These are phyloP conservation scores for Drosophila mulleri DNA, from an alignment of 2,888 invertebrate species.

Conservation along the genomic window DNA sequence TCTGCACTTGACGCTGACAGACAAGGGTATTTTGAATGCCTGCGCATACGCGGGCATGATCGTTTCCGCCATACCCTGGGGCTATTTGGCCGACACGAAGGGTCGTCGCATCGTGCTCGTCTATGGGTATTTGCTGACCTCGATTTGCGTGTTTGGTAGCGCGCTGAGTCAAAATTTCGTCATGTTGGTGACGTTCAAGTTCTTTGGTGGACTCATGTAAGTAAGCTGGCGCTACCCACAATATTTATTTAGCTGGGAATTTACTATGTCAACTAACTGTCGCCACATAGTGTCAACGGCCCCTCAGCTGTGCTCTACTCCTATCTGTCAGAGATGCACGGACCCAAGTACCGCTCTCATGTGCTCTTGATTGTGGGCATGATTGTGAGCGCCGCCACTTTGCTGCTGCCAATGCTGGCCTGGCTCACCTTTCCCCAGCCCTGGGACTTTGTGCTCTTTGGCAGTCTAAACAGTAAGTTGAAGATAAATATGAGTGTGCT, in stretches of 20 bases:
- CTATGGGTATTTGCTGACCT: slow-evolving; percentile 88
- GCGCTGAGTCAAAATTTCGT: slow-evolving; percentile 89
- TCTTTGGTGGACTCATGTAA: slow-evolving; percentile 91
- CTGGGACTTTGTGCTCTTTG: slow-evolving; percentile 86
- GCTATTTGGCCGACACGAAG: slow-evolving; percentile 90
- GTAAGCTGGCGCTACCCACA: slow-evolving; percentile 75
- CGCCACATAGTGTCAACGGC: slow-evolving; percentile 87
- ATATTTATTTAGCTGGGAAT: not conserved
- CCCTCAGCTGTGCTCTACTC: slow-evolving; percentile 91
- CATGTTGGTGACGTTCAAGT: slow-evolving; percentile 89
- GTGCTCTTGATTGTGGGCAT: slow-evolving; percentile 89
- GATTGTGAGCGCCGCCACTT: slow-evolving; percentile 88
- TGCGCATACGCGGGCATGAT: slow-evolving; percentile 93
- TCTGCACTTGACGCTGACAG: slow-evolving; percentile 88
- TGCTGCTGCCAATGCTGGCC: slow-evolving; percentile 89
- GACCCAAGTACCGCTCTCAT: slow-evolving; percentile 88
- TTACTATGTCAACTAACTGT: not conserved
- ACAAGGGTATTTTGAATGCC: slow-evolving; percentile 90
- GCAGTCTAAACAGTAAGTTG: slow-evolving; percentile 82
- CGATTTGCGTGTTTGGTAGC: slow-evolving; percentile 88
- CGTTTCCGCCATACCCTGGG: slow-evolving; percentile 91
- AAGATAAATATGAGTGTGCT: not conserved
- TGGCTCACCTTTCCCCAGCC: slow-evolving; percentile 90
- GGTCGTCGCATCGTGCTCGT: slow-evolving; percentile 89
- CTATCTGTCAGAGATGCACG: slow-evolving; percentile 91